Conservation (phyloP, 2,888 invertebrate species). For the Morpho helenor region DNA sequence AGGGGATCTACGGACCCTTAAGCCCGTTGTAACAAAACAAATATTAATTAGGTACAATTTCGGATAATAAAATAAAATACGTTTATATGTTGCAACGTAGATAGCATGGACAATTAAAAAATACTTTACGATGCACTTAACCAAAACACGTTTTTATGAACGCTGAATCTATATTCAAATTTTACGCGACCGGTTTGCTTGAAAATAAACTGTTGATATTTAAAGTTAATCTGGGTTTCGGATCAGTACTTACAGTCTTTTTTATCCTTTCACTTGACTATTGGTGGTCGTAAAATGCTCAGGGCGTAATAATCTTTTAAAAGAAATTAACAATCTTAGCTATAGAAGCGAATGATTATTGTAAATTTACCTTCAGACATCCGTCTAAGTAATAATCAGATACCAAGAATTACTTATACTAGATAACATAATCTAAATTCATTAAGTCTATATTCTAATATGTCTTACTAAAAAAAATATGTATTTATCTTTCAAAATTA, state of each 20-base stretch:
- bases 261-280: constrained; percentile 26
- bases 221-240: constrained; percentile 21
- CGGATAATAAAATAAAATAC: too few species aligned
- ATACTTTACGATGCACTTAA: neutral
- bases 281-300: constrained; percentile 15
- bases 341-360: neutral
- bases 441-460: too few species aligned
- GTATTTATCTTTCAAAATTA: too few species aligned
- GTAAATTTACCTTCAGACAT: neutral
- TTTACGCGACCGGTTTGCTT: constrained; percentile 18
- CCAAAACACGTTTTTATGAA: constrained; percentile 4
- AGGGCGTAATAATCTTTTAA: constrained; percentile 13
- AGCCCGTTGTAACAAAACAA: too few species aligned
- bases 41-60: too few species aligned
- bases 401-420: too few species aligned
- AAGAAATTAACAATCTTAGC: constrained; percentile 17
- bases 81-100: too few species aligned
- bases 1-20: too few species aligned
- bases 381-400: too few species aligned
- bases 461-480: too few species aligned
- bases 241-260: constrained; percentile 21
- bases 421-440: too few species aligned
- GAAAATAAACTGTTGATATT: constrained; percentile 23
- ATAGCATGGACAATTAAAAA: too few species aligned
- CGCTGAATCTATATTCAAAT: constrained; percentile 17